phyloP scores from a whole-genome alignment of 1,140 invertebrate species.

The Pissodes strobi region DNA sequence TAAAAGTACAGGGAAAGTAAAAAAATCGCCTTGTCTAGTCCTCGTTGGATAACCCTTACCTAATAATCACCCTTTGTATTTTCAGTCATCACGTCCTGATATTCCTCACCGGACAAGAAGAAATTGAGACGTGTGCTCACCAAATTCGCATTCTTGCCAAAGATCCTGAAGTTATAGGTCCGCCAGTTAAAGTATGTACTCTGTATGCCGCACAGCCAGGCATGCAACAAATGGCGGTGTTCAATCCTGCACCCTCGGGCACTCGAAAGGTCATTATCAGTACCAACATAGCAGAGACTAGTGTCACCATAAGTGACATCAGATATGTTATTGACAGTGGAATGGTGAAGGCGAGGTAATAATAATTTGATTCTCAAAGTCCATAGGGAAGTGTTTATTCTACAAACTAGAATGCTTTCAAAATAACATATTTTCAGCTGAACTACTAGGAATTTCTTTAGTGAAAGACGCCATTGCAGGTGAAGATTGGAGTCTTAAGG shows the following conservation, averaged over 20 bases:
- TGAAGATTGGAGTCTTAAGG: too few relatives aligned
- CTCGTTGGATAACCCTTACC: too few relatives aligned
- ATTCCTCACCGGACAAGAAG: constrained; percentile 98
- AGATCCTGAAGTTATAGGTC: constrained; percentile 62
- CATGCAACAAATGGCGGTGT: constrained; percentile 78
- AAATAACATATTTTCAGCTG: too few relatives aligned
- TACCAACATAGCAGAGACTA: constrained; percentile 99
- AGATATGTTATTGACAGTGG: constrained; percentile 94
- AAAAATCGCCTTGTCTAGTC: too few relatives aligned
- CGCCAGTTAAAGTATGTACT: constrained; percentile 72
- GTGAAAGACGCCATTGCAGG: too few relatives aligned
- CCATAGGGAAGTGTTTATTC: not conserved
- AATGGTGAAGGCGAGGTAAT: constrained; percentile 84
- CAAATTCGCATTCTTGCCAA: constrained; percentile 77
- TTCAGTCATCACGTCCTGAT: constrained; percentile 87
- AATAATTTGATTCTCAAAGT: not conserved
- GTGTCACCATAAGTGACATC: constrained; percentile 93
- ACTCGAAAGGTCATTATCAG: constrained; percentile 88
- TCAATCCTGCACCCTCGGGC: constrained; percentile 67
- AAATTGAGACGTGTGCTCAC: constrained; percentile 88
- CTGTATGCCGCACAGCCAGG: constrained; percentile 83
- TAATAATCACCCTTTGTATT: constrained; percentile 40
- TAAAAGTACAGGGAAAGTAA: too few relatives aligned
- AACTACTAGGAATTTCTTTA: too few relatives aligned
- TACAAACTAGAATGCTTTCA: too few relatives aligned